Base-by-base conservation (phyloP, 2,888 invertebrate species). In the Cinara cedri region DNA sequence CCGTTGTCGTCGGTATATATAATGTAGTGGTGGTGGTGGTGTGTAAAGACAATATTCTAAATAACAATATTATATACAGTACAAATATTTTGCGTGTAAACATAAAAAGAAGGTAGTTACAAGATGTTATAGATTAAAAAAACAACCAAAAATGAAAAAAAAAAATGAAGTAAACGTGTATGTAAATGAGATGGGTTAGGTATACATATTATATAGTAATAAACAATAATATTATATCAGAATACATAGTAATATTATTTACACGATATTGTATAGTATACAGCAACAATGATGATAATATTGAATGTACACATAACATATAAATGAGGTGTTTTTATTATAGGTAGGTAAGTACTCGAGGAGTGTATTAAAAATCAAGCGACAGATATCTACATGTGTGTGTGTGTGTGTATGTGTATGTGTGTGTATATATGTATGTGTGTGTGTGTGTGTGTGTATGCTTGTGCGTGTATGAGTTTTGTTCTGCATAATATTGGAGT, bases 311-410 rank as follows among this genome's bases (percentile, higher is more conserved):
- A 19, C 46, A 60, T 26, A 49, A 60, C 24, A 34, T 34, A n/a
- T n/a, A 57, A 16, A 72, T 60, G 72, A 72, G n/a, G 46, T 60
- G 60, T 72, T 60, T 46, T 34, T 6, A 34, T 34, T 34, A 34
- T 34, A 34, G 34, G 34, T 34, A 6, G 34, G 34, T 34, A 34
- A 34, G 6, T 34, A 34, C 3, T 3, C 6, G 3, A 6, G 34
- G 34, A 34, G 6, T 4, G 62, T 34, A 74, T 74, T 74, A 74
- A 74, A 74, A 63, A 63, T 74, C 62, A 74, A 74, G 63, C 74
- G 74, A 74, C 63, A 74, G 74, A 34, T 34, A 51, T 11, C 63
- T 63, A 74, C 62, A 26, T 4, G 34, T 34, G 34, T 34, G 16
- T 51, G 49, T 34, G 6, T 3, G 34, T 34, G 34, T 34, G 34